Percentiles rank a stretch among this genome's conserved stretches.
phyloP scores from a whole-genome alignment of 2,888 invertebrate genomes.

The Hesperia comma region DNA sequence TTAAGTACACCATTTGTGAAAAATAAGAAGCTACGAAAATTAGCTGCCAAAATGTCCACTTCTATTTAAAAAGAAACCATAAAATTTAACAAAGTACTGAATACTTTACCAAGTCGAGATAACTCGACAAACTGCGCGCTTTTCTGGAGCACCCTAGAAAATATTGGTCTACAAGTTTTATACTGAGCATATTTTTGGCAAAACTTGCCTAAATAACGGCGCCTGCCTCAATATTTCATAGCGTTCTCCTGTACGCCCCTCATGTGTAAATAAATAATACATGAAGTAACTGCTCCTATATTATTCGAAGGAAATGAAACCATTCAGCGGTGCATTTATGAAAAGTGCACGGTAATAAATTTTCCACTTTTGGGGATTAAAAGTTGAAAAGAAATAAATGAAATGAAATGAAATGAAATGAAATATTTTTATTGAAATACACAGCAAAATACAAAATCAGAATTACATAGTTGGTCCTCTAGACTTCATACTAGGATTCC shows the following conservation, averaged over 20 bases:
- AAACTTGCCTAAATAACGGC: slow-evolving; percentile 45
- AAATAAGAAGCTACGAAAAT: slow-evolving; percentile 1
- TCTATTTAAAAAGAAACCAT: slow-evolving; percentile 15
- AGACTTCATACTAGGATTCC: no score
- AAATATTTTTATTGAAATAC: no score
- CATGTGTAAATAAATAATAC: slow-evolving; percentile 48
- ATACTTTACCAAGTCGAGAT: slow-evolving; percentile 12
- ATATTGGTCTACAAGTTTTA: slow-evolving; percentile 32
- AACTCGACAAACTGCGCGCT: slow-evolving; percentile 19
- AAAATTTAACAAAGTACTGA: slow-evolving; percentile 24
- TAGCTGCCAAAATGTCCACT: slow-evolving; percentile 8
- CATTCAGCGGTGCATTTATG: slow-evolving; percentile 27
- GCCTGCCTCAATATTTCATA: slow-evolving; percentile 47
- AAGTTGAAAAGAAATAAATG: no score
- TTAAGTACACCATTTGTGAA: background rate
- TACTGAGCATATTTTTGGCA: slow-evolving; percentile 42
- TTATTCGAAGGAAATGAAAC: slow-evolving; percentile 27
- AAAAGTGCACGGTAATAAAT: slow-evolving; percentile 26
- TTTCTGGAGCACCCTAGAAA: slow-evolving; percentile 15
- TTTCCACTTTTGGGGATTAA: background rate
- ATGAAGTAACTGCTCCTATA: slow-evolving; percentile 38
- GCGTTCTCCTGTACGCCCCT: slow-evolving; percentile 42
- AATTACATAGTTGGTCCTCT: no score
- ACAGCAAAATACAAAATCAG: no score
- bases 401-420: no score